These are phyloP conservation scores for Vidua chalybeata DNA, from an alignment of 2,113 vertebrate species.

Conservation along the genomic window DNA sequence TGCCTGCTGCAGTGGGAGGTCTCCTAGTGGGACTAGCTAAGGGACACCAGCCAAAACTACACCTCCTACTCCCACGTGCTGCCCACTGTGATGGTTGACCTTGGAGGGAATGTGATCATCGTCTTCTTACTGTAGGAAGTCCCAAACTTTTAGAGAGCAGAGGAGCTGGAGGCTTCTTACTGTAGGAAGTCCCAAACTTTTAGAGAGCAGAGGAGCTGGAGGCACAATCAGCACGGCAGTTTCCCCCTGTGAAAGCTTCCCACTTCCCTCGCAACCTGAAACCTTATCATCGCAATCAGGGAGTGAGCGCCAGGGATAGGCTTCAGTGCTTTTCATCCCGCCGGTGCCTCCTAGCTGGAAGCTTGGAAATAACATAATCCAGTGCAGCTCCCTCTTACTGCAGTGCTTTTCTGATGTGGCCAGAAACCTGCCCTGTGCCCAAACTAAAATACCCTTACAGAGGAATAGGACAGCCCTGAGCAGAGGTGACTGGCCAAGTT, in stretches of 20 bases:
- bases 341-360: accelerated
- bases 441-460: neutral
- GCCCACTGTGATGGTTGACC: neutral
- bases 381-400: neutral
- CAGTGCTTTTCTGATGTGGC: neutral
- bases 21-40: neutral
- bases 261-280: neutral
- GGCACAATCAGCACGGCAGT: neutral
- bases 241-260: neutral
- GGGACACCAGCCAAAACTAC: neutral
- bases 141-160: neutral
- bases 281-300: neutral
- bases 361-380: neutral
- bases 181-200: neutral
- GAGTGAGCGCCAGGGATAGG: neutral
- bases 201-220: neutral
- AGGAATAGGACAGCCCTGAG: accelerated
- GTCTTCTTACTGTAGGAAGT: neutral
- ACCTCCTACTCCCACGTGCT: neutral
- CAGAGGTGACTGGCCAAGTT: neutral
- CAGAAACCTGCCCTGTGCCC: neutral
- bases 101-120: neutral
- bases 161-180: neutral
- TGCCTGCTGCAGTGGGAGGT: neutral
- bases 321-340: neutral